Evolutionary conservation across 2,888 invertebrate species (phyloP), one percentile per base, ranked within the genome.

Genomic region (Luffia ferchaultella): DNA sequence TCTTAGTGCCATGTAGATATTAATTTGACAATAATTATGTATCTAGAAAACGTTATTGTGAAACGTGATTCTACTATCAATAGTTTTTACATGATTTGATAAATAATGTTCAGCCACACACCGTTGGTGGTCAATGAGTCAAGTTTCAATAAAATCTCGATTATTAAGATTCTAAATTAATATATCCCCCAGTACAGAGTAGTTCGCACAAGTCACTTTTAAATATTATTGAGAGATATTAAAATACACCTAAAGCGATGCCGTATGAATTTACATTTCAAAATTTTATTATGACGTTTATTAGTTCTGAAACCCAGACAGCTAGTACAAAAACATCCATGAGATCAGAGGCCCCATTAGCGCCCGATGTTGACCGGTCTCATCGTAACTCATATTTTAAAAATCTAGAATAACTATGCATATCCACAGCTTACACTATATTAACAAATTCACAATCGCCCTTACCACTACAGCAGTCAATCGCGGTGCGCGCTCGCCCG

Each of bases 391-490:
- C n/a, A 43, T 5, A 71, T 47, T 62, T 42, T 45, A 45, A 42
- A 12, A 49, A 48, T 50, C 54, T 54, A 48, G 49, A 50, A 48
- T 73, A 75, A 73, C 62, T 67, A 77, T 68, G 72, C 76, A 77
- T 79, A 80, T 80, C 77, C 80, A 79, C 77, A 80, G 71, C 82
- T 83, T 83, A 83, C 63, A 65, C 79, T 80, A 82, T 20, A 80
- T 80, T 76, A 74, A 82, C 79, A 83, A 72, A 72, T 77, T 73
- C 73, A 76, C 73, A 68, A 68, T 68, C 72, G 63, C 73, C 68
- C 74, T 76, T 75, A 76, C 61, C 70, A 62, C 73, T 78, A 79
- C 62, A 73, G 71, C 73, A 60, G 72, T 69, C 74, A 76, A 75
- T 76, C 73, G 78, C 76, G 18, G 76, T 70, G 68, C 64, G 62